Evolutionary conservation across 2,797 vertebrate species (phyloP), one percentile per base, ranked within the genome.

Genomic region (Telmatherina bonti): DNA sequence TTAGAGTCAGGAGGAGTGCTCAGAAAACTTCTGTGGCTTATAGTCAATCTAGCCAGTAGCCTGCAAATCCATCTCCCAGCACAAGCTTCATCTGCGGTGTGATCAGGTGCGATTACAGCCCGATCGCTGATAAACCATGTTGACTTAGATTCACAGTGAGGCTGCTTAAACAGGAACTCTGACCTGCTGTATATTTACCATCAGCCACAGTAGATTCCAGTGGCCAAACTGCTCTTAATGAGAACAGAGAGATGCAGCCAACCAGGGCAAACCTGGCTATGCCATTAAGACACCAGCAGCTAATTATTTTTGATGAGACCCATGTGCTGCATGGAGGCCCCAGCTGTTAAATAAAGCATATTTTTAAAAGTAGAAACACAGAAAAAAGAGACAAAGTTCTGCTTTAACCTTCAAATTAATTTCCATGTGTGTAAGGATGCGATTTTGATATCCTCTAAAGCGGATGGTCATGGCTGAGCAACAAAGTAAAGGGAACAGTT

Each of bases 1-100:
- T 91, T 93, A 93, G 82, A 90, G 77, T 67, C 72, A 77, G 62
- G 61, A 72, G 74, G 70, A 61, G 71, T 54, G 60, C 62, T 71
- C 65, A 43, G 57, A 86, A 84, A 85, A 86, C 55, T 22, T 73
- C 35, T 30, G 49, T 52, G 63, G 76, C 63, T 87, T 72, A 67
- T 62, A 84, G 77, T 78, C 73, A 82, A 76, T 88, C 83, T 71
- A 77, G 65, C 70, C 69, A 26, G 72, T 77, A 81, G 77, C 67
- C 67, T 73, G 67, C 74, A 58, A 61, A 49, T 31, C 35, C 41
- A 43, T 41, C 45, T 84, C 75, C 75, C 75, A 22, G 56, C 62
- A 65, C 41, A 33, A 35, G 61, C 36, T 70, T 38, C 51, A 66
- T 70, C 56, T 52, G 76, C 59, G 66, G 66, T 72, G 35, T 10